A percentile compares a stretch with the other conserved stretches of the same genome.
phyloP scores from a whole-genome alignment of 2,888 invertebrate species.

The Unio delphinus region DNA sequence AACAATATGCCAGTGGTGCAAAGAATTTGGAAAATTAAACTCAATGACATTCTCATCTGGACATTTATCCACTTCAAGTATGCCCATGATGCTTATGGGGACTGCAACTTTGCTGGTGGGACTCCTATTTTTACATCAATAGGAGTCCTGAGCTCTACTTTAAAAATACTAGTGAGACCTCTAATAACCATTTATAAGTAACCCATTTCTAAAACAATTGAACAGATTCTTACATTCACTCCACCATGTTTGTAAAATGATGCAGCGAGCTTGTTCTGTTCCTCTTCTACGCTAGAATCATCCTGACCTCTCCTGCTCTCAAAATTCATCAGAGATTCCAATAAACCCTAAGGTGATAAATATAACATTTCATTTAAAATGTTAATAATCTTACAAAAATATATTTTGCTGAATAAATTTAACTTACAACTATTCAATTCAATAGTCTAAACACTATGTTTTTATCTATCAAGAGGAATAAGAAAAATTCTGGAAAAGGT shows the following conservation, averaged over 20 bases:
- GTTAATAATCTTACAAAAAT: neutral
- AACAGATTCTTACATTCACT: conserved; percentile 52
- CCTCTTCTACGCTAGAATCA: conserved; percentile 57
- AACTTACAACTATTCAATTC: neutral
- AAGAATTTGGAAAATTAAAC: too few species aligned
- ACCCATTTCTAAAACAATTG: neutral
- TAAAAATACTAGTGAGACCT: neutral
- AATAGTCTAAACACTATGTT: neutral
- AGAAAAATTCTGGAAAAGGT: too few species aligned
- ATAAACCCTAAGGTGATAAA: conserved; percentile 33
- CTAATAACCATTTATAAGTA: neutral
- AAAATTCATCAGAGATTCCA: conserved; percentile 65
- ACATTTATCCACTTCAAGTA: too few species aligned
- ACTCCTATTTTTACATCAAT: too few species aligned
- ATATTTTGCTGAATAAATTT: neutral
- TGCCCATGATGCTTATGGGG: too few species aligned
- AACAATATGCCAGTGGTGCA: too few species aligned
- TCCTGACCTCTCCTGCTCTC: conserved; percentile 62
- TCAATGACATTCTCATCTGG: too few species aligned
- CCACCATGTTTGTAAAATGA: conserved; percentile 63
- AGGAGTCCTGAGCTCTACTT: too few species aligned
- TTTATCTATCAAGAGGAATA: too few species aligned
- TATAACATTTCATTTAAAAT: neutral
- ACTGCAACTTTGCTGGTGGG: too few species aligned
- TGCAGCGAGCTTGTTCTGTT: conserved; percentile 63